Base-by-base conservation (phyloP, 2,797 vertebrate species). In the Scolopax bukidnonensis region DNA sequence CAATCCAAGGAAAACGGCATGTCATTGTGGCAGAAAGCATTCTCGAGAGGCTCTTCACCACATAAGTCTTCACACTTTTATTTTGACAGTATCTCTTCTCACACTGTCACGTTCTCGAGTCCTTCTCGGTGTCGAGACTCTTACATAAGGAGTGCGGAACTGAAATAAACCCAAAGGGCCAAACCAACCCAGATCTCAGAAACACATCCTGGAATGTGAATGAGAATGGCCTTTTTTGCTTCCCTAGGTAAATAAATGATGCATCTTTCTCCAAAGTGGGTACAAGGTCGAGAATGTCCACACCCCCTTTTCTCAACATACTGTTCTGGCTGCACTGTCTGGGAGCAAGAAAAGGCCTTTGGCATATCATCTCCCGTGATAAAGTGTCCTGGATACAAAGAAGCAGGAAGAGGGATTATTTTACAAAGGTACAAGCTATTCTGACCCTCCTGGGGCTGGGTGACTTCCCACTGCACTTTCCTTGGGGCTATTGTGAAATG, bases 51-150 rank as follows among this genome's bases (percentile, higher is more conserved):
- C 89, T 95, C 70, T 94, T 91, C 76, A 76, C 57, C 0, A 0
- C 87, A n/a, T 4, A 95, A 75, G 45, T 33, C 86, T 87, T 96
- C 71, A 16, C 3, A 12, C 60, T 78, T 92, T 32, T 81, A 71
- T 94, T 95, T 91, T 94, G 84, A 95, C 90, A 94, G 24, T 63
- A 47, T 91, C 63, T 94, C 71, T 95, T 94, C 94, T 97, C 87
- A 71, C 54, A n/a, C 82, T 86, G 92, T 84, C 84, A 32, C 61
- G 38, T 90, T 95, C 77, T 94, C 53, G 60, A 91, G 79, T 64
- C 69, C 87, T 91, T 93, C 84, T 91, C 0, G 1, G 1, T 90
- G 90, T 95, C 80, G 82, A 86, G 76, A 65, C 65, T 87, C 87
- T 94, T 94, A 95, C 6, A 54, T 95, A 93, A 94, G 68, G 51